phyloP scores from a whole-genome alignment of 2,888 invertebrate genomes.

The Dryobota labecula region DNA sequence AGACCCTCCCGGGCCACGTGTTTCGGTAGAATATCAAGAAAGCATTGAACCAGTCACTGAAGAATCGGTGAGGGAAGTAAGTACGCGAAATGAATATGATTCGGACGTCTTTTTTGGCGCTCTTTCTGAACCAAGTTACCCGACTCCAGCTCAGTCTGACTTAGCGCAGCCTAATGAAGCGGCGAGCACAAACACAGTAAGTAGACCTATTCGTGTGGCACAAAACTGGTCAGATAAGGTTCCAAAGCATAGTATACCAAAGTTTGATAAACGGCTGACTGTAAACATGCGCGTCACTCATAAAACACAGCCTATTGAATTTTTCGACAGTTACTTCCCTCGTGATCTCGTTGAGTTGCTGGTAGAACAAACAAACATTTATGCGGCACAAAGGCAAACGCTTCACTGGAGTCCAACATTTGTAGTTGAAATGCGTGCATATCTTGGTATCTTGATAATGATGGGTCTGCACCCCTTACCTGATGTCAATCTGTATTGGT shows the following conservation, averaged over 20 bases:
- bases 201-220: constrained; percentile 1
- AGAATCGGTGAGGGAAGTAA: constrained; percentile 15
- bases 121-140: not conserved
- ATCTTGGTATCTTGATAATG: constrained; percentile 5
- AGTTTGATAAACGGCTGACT: constrained; percentile 16
- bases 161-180: not conserved
- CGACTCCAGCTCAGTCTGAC: constrained; percentile 10
- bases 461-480: constrained; percentile 20
- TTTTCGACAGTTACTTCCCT: constrained; percentile 1
- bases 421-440: constrained; percentile 23
- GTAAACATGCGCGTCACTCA: constrained; percentile 13
- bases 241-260: constrained; percentile 14
- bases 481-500: constrained; percentile 11
- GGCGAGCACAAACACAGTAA: not conserved
- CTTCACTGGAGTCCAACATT: constrained; percentile 17
- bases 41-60: constrained; percentile 5
- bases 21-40: constrained; percentile 12
- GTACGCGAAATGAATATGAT: constrained; percentile 8
- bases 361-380: constrained; percentile 19
- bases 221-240: constrained; percentile 27
- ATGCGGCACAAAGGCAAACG: constrained; percentile 15
- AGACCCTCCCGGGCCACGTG: constrained; percentile 8
- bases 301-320: constrained; percentile 23
- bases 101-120: not conserved
- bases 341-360: constrained; percentile 19